These are phyloP conservation scores for Tetragonisca angustula DNA, from an alignment of 2,888 invertebrate species.

Conservation along the genomic window DNA sequence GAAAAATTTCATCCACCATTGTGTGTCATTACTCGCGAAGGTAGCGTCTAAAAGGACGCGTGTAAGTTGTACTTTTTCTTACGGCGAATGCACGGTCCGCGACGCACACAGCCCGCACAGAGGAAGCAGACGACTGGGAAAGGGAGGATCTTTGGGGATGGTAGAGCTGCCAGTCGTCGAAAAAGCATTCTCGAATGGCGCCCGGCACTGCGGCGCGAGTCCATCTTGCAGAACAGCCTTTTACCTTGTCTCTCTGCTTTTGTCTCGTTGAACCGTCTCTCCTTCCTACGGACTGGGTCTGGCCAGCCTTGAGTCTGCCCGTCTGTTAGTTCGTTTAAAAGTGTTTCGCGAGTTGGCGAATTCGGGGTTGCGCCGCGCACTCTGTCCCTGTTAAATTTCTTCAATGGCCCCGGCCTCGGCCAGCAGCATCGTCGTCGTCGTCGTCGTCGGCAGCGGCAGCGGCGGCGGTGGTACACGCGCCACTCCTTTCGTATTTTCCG, in stretches of 20 bases:
- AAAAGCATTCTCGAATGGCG: constrained; percentile 53
- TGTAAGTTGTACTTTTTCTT: neutral
- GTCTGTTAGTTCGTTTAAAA: constrained; percentile 71
- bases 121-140: constrained; percentile 25
- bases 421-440: neutral
- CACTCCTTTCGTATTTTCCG: constrained; percentile 73
- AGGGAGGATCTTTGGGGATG: constrained; percentile 10
- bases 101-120: constrained; percentile 1
- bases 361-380: constrained; percentile 34
- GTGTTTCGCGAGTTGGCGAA: constrained; percentile 66
- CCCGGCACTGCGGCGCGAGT: constrained; percentile 55
- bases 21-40: neutral
- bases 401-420: constrained; percentile 55
- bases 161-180: constrained; percentile 40
- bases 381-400: constrained; percentile 71
- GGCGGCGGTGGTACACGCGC: constrained; percentile 48
- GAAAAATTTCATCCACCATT: neutral
- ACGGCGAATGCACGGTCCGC: neutral
- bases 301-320: constrained; percentile 32
- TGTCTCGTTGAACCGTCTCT: constrained; percentile 31
- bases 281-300: constrained; percentile 51
- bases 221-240: constrained; percentile 48
- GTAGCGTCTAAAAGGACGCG: neutral
- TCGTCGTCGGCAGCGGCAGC: neutral
- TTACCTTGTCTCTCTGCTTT: constrained; percentile 18